phyloP scores from a whole-genome alignment of 2,888 invertebrate species.

The Esperia sulphurella region DNA sequence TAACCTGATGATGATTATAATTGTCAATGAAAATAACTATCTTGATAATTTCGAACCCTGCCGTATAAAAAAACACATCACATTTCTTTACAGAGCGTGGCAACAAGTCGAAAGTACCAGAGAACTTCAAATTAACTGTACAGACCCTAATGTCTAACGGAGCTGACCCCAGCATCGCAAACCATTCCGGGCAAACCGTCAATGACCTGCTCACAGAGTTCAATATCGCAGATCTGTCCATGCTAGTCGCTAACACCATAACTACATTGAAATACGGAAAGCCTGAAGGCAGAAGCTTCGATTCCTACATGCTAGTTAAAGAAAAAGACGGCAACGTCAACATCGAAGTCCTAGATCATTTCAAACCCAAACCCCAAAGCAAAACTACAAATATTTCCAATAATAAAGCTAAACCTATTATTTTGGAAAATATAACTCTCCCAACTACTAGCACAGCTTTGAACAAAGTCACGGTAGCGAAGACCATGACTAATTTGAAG shows the following conservation, averaged over 20 bases:
- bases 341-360: slow-evolving; percentile 12
- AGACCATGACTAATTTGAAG: neutral
- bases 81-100: slow-evolving; percentile 40
- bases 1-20: too few relatives aligned
- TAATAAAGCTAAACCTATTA: slow-evolving; percentile 3
- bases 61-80: too few relatives aligned
- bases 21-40: too few relatives aligned
- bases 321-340: slow-evolving; percentile 30
- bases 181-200: slow-evolving; percentile 61
- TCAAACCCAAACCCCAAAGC: neutral
- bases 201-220: slow-evolving; percentile 63
- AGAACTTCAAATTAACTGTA: slow-evolving; percentile 54
- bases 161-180: slow-evolving; percentile 62
- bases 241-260: slow-evolving; percentile 44
- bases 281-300: slow-evolving; percentile 12
- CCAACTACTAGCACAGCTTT: neutral
- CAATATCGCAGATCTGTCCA: slow-evolving; percentile 39
- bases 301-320: slow-evolving; percentile 38
- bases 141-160: slow-evolving; percentile 53
- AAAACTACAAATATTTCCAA: neutral
- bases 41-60: too few relatives aligned
- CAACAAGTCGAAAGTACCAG: slow-evolving; percentile 42
- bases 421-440: slow-evolving; percentile 6
- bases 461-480: neutral
- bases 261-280: slow-evolving; percentile 24